These are phyloP conservation scores for Hirtodrosophila trivittata DNA, from an alignment of 2,888 invertebrate genomes.

Conservation along the genomic window DNA sequence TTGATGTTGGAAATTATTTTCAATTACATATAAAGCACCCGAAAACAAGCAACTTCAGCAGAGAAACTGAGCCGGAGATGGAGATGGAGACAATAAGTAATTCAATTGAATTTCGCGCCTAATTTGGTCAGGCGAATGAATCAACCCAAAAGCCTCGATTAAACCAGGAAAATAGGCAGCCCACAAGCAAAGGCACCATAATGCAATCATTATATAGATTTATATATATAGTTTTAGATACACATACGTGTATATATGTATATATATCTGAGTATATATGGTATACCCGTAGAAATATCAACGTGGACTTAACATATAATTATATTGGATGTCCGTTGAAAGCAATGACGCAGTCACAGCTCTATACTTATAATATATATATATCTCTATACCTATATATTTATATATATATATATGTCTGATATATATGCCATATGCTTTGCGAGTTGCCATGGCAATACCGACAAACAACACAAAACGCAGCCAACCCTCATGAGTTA, in stretches of 20 bases:
- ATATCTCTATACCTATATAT: background rate
- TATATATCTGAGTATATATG: constrained; percentile 21
- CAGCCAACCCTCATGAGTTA: constrained; percentile 50
- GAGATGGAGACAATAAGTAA: constrained; percentile 36
- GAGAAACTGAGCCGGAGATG: background rate
- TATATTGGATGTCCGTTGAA: constrained; percentile 11
- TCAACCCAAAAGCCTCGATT: constrained; percentile 37
- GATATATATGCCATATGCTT: constrained; percentile 47
- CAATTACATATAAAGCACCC: constrained; percentile 19
- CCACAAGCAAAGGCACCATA: constrained; percentile 44
- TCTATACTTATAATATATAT: constrained; percentile 24
- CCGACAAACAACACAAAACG: constrained; percentile 41
- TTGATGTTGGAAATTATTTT: constrained; percentile 41
- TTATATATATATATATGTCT: constrained; percentile 13
- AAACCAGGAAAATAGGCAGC: constrained; percentile 18
- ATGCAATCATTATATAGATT: constrained; percentile 37
- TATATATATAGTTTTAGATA: constrained; percentile 2
- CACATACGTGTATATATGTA: background rate
- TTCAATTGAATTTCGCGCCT: constrained; percentile 71
- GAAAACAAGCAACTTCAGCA: constrained; percentile 3
- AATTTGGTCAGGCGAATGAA: constrained; percentile 64
- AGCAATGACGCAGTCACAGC: constrained; percentile 56
- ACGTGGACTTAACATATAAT: too few species aligned
- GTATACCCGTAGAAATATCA: constrained; percentile 11
- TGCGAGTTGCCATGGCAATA: constrained; percentile 63